Percentiles rank a stretch among this genome's conserved stretches.
phyloP scores from a whole-genome alignment of 2,113 vertebrate species.

The Taxidea taxus region DNA sequence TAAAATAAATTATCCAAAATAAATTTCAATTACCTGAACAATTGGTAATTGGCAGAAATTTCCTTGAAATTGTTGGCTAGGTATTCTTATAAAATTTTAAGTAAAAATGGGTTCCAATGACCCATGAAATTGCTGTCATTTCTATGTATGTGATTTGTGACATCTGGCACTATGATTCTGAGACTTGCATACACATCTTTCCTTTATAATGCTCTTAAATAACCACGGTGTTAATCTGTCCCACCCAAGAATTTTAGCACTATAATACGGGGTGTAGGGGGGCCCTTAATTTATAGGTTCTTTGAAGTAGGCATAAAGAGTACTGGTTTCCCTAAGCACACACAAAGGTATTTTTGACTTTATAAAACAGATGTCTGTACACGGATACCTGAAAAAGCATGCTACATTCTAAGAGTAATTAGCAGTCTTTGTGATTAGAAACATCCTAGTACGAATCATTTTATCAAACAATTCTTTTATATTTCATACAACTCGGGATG shows the following conservation, averaged over 20 bases:
- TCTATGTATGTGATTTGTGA: neutral
- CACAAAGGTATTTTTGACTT: neutral
- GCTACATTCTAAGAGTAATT: neutral
- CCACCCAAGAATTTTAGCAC: neutral
- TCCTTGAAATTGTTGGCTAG: neutral
- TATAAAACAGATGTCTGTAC: neutral
- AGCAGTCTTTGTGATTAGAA: neutral
- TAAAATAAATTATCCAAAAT: too few relatives aligned
- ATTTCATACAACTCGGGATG: neutral
- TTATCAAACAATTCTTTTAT: neutral
- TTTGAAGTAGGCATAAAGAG: neutral
- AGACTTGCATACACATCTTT: neutral
- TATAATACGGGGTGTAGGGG: neutral
- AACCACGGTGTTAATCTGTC: neutral
- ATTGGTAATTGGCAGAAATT: neutral
- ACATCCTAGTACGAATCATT: neutral
- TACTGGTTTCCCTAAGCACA: neutral
- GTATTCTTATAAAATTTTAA: neutral
- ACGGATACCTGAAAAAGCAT: neutral
- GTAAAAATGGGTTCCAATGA: neutral
- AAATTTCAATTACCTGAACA: too few relatives aligned
- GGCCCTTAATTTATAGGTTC: neutral
- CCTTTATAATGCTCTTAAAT: neutral
- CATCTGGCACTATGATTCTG: neutral
- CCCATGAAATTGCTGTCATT: neutral